Evolutionary conservation across 2,888 invertebrate genomes (phyloP).

Genomic region (Euclidia mi): DNA sequence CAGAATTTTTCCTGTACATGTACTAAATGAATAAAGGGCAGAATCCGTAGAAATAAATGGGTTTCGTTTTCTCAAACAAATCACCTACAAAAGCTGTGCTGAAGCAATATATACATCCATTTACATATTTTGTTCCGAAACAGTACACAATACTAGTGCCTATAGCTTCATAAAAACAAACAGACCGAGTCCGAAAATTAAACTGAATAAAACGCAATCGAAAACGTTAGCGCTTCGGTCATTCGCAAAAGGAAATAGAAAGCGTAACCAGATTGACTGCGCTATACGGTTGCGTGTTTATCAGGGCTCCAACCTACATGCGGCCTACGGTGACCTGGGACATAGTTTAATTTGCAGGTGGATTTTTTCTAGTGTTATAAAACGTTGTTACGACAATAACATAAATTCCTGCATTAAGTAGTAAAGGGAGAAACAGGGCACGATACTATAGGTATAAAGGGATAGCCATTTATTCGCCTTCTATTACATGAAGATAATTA

Average conservation of each 20-base stretch:
- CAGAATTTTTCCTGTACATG: no score
- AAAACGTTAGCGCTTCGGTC: constrained; percentile 45
- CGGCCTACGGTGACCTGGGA: constrained; percentile 32
- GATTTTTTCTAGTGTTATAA: not conserved
- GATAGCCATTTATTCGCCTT: no score
- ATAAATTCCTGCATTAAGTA: not conserved
- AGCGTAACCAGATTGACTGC: constrained; percentile 46
- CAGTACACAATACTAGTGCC: constrained; percentile 18
- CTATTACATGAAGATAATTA: no score
- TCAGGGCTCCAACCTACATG: constrained; percentile 41
- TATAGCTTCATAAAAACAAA: constrained; percentile 29
- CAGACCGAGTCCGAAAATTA: constrained; percentile 33
- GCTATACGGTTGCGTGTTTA: constrained; percentile 42
- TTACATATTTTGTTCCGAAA: not conserved
- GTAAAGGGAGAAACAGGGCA: not conserved
- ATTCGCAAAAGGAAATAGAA: constrained; percentile 56
- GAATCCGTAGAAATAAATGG: not conserved
- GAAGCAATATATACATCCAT: not conserved
- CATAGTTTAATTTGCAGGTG: constrained; percentile 5
- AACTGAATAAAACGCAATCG: constrained; percentile 47
- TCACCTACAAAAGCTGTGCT: not conserved
- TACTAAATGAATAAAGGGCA: constrained; percentile 1
- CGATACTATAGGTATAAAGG: not conserved
- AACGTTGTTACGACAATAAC: not conserved
- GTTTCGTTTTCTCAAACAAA: not conserved